phyloP scores from a whole-genome alignment of 2,797 vertebrate species.

The Iguana delicatissima region DNA sequence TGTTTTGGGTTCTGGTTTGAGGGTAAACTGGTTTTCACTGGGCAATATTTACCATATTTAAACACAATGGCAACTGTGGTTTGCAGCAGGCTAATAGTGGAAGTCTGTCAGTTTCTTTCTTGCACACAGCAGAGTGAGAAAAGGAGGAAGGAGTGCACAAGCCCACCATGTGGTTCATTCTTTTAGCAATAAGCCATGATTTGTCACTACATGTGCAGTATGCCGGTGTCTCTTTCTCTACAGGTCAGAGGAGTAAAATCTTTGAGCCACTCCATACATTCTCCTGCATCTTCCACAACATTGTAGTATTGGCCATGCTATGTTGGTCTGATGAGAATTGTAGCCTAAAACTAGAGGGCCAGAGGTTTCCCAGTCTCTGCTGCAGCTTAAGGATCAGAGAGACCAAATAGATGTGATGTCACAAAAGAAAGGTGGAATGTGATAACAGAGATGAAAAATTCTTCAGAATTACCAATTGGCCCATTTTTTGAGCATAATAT shows the following conservation, averaged over 20 bases:
- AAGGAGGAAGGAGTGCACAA: not conserved
- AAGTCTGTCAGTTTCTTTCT: not conserved
- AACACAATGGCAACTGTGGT: not conserved
- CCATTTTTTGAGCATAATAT: not conserved
- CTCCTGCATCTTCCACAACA: not conserved
- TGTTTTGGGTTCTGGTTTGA: not conserved
- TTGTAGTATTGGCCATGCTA: too few species aligned
- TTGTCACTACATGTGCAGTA: not conserved
- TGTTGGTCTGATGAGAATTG: too few species aligned
- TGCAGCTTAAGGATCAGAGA: not conserved
- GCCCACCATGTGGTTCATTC: not conserved
- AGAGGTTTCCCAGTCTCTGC: too few species aligned
- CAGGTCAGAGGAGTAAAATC: not conserved
- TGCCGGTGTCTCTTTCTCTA: not conserved
- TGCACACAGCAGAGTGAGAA: not conserved
- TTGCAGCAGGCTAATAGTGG: not conserved
- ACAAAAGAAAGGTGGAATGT: too few species aligned
- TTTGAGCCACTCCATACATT: too few species aligned
- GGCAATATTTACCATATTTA: not conserved
- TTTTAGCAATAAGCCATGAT: not conserved
- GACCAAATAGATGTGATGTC: too few species aligned
- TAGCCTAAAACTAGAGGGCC: too few species aligned
- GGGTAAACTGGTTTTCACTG: not conserved
- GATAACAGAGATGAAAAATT: rapidly evolving
- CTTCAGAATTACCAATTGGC: not conserved